These are phyloP conservation scores for Emmelina monodactyla DNA, from an alignment of 2,888 invertebrate species.

Conservation along the genomic window DNA sequence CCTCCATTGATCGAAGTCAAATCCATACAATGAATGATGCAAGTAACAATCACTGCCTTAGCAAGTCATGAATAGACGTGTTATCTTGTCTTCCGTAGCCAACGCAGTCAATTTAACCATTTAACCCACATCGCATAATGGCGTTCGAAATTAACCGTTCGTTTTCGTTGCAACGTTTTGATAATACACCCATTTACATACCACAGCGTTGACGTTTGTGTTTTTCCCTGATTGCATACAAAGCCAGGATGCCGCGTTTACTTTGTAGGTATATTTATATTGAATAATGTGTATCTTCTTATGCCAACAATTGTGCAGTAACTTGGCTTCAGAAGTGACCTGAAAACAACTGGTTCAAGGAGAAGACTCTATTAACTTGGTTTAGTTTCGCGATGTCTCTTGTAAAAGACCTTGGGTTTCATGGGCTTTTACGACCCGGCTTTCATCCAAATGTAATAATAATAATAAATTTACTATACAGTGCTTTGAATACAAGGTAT, in stretches of 20 bases:
- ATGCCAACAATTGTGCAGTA: background rate
- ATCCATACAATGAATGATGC: too few species aligned
- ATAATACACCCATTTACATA: constrained; percentile 10
- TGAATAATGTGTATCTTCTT: background rate
- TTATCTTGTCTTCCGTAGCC: background rate
- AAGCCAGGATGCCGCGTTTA: background rate
- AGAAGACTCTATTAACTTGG: constrained; percentile 14
- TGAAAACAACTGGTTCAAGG: background rate
- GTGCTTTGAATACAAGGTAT: too few species aligned
- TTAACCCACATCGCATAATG: constrained; percentile 8
- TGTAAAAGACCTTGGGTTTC: too few species aligned
- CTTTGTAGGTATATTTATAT: background rate
- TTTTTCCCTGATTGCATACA: background rate
- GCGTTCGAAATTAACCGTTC: constrained; percentile 7
- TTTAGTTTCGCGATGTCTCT: too few species aligned
- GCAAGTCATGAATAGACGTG: too few species aligned
- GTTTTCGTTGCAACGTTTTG: constrained; percentile 4
- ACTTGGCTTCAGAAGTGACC: background rate
- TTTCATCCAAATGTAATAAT: too few species aligned
- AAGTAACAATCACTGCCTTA: too few species aligned
- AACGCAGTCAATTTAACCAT: constrained; percentile 3
- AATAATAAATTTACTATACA: too few species aligned
- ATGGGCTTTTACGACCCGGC: too few species aligned
- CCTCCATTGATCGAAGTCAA: too few species aligned
- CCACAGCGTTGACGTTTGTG: background rate